These are phyloP conservation scores for Scrobipalpa atriplicella DNA, from an alignment of 2,888 invertebrate species.

Conservation along the genomic window DNA sequence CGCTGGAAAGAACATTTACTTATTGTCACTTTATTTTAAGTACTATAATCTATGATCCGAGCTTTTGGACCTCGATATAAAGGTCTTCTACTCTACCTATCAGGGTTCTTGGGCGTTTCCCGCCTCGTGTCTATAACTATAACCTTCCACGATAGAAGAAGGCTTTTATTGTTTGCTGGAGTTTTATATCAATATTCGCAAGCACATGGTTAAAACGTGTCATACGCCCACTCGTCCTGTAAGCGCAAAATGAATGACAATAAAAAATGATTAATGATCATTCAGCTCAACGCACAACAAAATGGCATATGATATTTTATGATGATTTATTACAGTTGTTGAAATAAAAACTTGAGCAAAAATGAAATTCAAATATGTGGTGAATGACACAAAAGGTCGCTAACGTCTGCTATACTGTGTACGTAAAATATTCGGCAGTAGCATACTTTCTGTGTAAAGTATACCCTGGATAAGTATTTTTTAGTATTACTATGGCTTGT, in stretches of 20 bases:
- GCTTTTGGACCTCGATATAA: too few species aligned
- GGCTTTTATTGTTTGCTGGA: not conserved
- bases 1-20: too few species aligned
- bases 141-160: too few species aligned
- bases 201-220: constrained; percentile 10
- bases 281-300: constrained; percentile 41
- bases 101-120: too few species aligned
- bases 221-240: constrained; percentile 21
- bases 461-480: too few species aligned
- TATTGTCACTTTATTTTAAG: too few species aligned
- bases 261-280: constrained; percentile 55
- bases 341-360: constrained; percentile 17
- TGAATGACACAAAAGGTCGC: not conserved
- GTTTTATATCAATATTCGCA: constrained; percentile 1
- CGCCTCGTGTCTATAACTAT: too few species aligned
- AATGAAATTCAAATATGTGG: constrained; percentile 5
- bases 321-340: constrained; percentile 48
- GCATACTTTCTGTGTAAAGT: not conserved
- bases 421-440: too few species aligned
- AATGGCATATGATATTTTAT: constrained; percentile 52
- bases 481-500: too few species aligned
- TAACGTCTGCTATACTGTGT: too few species aligned
- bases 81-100: too few species aligned
- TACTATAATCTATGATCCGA: too few species aligned
- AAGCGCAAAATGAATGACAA: constrained; percentile 47